Percentiles rank a stretch among this genome's conserved stretches.
phyloP scores from a whole-genome alignment of 35 echinoderm and acorn worm genomes.

The Heliocidaris tuberculata region DNA sequence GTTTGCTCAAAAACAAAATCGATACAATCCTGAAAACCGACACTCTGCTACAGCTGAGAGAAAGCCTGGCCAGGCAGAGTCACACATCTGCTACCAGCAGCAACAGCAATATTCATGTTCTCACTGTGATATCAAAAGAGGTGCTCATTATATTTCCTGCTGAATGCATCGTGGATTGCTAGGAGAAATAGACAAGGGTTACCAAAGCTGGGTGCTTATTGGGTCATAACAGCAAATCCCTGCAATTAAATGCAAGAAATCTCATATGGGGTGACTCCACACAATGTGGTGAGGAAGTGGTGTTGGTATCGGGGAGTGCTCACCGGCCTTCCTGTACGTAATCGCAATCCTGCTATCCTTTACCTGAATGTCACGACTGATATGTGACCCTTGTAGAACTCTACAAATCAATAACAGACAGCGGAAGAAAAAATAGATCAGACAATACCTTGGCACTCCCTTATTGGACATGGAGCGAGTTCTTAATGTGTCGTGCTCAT shows the following conservation, averaged over 20 bases:
- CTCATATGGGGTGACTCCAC: neutral
- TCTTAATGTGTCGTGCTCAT: neutral
- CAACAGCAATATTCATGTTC: slow-evolving; percentile 2
- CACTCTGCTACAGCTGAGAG: neutral
- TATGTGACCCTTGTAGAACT: neutral
- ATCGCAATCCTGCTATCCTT: neutral
- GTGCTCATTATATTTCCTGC: neutral
- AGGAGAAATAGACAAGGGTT: neutral
- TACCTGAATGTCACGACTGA: neutral
- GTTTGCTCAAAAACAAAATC: slow-evolving; percentile 18
- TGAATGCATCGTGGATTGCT: neutral
- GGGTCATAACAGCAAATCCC: neutral
- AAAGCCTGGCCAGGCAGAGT: neutral
- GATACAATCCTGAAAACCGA: slow-evolving; percentile 11
- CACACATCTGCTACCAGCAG: neutral
- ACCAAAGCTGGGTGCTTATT: neutral
- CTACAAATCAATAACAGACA: neutral
- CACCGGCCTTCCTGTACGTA: neutral
- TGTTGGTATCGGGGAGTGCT: neutral
- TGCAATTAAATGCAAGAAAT: neutral
- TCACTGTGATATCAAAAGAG: neutral
- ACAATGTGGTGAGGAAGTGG: neutral
- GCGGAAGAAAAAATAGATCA: neutral
- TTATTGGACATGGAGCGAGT: neutral
- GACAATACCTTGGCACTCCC: neutral